phyloP scores from a whole-genome alignment of 2,888 invertebrate species.

The Andrena dorsata region DNA sequence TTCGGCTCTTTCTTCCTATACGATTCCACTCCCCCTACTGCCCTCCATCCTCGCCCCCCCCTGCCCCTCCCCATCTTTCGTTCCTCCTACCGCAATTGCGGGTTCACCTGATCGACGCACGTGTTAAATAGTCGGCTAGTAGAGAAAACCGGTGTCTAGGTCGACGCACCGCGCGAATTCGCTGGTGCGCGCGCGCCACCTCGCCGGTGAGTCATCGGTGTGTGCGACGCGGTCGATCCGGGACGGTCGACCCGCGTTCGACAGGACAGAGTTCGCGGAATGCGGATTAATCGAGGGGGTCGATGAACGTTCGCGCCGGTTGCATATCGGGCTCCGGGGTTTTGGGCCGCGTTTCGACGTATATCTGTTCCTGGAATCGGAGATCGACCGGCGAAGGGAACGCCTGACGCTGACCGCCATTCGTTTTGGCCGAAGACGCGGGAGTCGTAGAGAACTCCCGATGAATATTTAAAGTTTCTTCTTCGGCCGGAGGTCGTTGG shows the following conservation, averaged over 20 bases:
- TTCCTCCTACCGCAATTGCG: constrained; percentile 6
- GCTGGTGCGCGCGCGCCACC: constrained; percentile 8
- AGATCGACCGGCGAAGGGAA: background rate
- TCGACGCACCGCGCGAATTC: constrained; percentile 66
- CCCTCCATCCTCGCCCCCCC: background rate
- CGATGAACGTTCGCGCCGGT: constrained; percentile 45
- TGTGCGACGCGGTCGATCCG: constrained; percentile 44
- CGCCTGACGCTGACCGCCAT: constrained; percentile 1
- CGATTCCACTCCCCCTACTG: background rate
- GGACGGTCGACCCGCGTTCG: constrained; percentile 32
- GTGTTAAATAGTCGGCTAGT: constrained; percentile 64
- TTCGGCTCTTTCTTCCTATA: constrained; percentile 32
- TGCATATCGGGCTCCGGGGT: background rate
- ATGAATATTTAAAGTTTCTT: constrained; percentile 29
- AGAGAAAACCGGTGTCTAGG: constrained; percentile 65
- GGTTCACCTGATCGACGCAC: constrained; percentile 62
- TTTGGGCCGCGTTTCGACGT: constrained; percentile 4
- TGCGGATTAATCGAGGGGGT: constrained; percentile 59
- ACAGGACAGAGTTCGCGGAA: constrained; percentile 51
- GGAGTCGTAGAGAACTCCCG: background rate
- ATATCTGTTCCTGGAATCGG: constrained; percentile 5
- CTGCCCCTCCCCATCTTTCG: too few species aligned
- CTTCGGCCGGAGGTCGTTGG: constrained; percentile 6
- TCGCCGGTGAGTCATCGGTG: constrained; percentile 39
- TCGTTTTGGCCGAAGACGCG: background rate